phyloP scores from a whole-genome alignment of 2,888 invertebrate species.

The Drosophila anceps region DNA sequence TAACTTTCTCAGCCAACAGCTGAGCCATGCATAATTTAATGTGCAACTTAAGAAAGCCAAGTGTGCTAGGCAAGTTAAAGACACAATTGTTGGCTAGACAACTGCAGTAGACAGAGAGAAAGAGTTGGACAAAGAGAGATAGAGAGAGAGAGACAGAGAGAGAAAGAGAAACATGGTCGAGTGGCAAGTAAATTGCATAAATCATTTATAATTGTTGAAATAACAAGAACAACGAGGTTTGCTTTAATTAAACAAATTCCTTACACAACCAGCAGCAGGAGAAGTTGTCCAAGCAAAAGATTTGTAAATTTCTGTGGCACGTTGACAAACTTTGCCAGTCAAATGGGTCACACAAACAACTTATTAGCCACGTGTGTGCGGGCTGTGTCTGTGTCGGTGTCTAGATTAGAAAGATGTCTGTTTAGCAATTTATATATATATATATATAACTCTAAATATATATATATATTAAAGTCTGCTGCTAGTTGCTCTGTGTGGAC shows the following conservation, averaged over 20 bases:
- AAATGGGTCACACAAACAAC: conserved; percentile 41
- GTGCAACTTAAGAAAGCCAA: conserved; percentile 9
- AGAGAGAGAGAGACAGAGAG: neutral
- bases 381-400: neutral
- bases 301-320: conserved; percentile 32
- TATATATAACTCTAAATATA: conserved; percentile 11
- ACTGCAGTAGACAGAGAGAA: conserved; percentile 12
- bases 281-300: conserved; percentile 46
- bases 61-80: neutral
- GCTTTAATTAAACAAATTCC: conserved; percentile 70
- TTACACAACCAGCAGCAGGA: conserved; percentile 2
- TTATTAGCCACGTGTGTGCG: conserved; percentile 14
- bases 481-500: conserved; percentile 4
- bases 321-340: conserved; percentile 44
- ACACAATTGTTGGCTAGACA: conserved; percentile 12
- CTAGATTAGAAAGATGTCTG: conserved; percentile 26
- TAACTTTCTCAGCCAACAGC: conserved; percentile 1
- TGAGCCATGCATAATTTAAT: conserved; percentile 30
- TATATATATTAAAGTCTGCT: conserved; percentile 12
- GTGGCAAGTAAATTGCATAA: conserved; percentile 66
- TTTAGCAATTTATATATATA: conserved; percentile 57
- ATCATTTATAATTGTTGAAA: conserved; percentile 73
- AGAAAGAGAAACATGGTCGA: conserved; percentile 6
- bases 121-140: neutral
- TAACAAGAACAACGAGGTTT: conserved; percentile 30